Base-by-base conservation (phyloP, 2,888 invertebrate genomes). In the Chrysodeixis includens region DNA sequence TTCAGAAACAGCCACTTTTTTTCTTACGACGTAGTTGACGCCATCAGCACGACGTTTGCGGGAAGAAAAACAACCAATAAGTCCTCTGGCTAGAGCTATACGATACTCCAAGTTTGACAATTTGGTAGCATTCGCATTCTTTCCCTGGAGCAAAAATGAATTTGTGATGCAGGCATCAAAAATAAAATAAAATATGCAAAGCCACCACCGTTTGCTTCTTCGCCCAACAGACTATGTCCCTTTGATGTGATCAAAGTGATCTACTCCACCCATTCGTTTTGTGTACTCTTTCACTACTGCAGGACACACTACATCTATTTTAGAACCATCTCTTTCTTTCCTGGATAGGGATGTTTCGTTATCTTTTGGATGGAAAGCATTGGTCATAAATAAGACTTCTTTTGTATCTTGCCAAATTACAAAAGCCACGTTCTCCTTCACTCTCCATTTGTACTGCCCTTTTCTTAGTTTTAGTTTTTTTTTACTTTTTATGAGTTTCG, bases 381-480 rank as follows among this genome's bases (percentile, higher is more conserved):
- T 84, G 8, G 74, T 78, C 59, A 83, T 59, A 12, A 84, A 51
- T 56, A 73, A 46, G 16, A 78, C 79, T 20, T 82, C 76, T 75
- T 83, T 79, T 22, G 76, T 83, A 64, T 84, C 83, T 69, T 81
- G 71, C 81, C 83, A 83, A 40, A 78, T 65, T 10, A 66, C 52
- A 67, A 82, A 79, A 30, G 76, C 79, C 40, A 81, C 81, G 62
- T 76, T 62, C 35, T 68, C 53, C 55, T 81, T 82, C 8, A 59
- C 66, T 74, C 79, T 78, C 81, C 74, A 80, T 62, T 80, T 79
- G 62, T 56, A 82, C 18, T 83, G 35, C 18, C 81, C 79, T 78
- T 77, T 82, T 71, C 61, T 59, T 30, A 81, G 53, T 30, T 67
- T 78, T 61, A 73, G 59, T 51, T 68, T 69, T 56, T 61, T 63